phyloP scores from a whole-genome alignment of 2,888 invertebrate genomes.

The Acronicta aceris region DNA sequence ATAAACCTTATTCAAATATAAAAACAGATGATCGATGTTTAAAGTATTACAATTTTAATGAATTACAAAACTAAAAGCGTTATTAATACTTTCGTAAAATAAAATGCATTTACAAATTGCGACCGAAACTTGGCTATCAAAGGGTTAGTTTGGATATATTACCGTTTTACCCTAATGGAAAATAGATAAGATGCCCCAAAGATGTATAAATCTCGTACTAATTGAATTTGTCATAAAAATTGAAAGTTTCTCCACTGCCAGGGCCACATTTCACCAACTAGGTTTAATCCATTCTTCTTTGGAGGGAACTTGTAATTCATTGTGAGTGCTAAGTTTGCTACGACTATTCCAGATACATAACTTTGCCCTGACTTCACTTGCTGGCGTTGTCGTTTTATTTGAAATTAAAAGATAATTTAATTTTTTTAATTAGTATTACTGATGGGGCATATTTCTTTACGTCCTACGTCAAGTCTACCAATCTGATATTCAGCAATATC shows the following conservation, averaged over 20 bases:
- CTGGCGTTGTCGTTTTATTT: slow-evolving; percentile 78
- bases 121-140: slow-evolving; percentile 71
- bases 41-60: slow-evolving; percentile 10
- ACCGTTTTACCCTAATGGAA: slow-evolving; percentile 58
- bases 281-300: slow-evolving; percentile 88
- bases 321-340: slow-evolving; percentile 86
- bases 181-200: slow-evolving; percentile 71
- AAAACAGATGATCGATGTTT: slow-evolving; percentile 1
- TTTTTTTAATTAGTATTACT: not conserved
- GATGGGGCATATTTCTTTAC: not conserved
- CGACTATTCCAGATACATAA: slow-evolving; percentile 78
- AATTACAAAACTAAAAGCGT: slow-evolving; percentile 57
- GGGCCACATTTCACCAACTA: slow-evolving; percentile 81
- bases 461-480: not conserved
- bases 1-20: not conserved
- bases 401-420: slow-evolving; percentile 11
- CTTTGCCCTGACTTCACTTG: slow-evolving; percentile 76
- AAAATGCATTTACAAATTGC: slow-evolving; percentile 73
- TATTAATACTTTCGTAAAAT: slow-evolving; percentile 66
- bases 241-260: slow-evolving; percentile 83
- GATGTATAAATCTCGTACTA: slow-evolving; percentile 82
- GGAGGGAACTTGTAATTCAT: slow-evolving; percentile 88
- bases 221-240: slow-evolving; percentile 89
- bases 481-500: slow-evolving; percentile 4
- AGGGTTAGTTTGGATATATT: slow-evolving; percentile 64